Evolutionary conservation across 2,113 vertebrate genomes (phyloP).

Genomic region (Silurus asotus): DNA sequence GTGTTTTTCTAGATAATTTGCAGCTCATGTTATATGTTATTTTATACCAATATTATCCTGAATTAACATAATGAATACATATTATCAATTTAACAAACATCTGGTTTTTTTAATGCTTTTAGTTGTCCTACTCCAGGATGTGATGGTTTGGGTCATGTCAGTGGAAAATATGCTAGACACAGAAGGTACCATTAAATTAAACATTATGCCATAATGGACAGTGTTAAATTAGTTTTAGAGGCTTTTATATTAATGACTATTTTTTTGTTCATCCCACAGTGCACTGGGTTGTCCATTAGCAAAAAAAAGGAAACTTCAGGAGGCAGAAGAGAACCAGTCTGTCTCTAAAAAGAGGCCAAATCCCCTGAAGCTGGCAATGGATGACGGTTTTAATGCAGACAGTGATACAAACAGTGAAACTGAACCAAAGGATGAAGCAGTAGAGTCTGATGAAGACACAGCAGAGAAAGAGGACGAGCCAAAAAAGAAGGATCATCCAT

Average conservation of each 20-base stretch:
- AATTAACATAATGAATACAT: neutral
- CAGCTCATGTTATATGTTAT: neutral
- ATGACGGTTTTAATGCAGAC: conserved; percentile 82
- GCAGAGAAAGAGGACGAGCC: conserved; percentile 55
- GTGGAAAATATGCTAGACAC: conserved; percentile 91
- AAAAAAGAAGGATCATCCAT: conserved; percentile 56
- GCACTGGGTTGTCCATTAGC: conserved; percentile 90
- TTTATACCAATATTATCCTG: neutral
- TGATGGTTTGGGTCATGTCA: conserved; percentile 90
- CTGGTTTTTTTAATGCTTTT: conserved; percentile 48
- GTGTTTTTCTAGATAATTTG: conserved; percentile 59
- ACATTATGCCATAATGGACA: neutral
- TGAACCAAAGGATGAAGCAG: conserved; percentile 78
- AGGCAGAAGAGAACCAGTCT: conserved; percentile 77
- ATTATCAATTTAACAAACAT: neutral
- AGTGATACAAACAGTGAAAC: conserved; percentile 83
- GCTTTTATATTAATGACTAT: neutral
- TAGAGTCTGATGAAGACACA: conserved; percentile 71
- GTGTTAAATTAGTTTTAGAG: neutral
- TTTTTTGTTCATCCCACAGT: conserved; percentile 61
- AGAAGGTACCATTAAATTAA: conserved; percentile 77
- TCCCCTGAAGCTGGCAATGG: conserved; percentile 78
- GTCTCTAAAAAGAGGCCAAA: conserved; percentile 85
- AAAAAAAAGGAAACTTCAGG: conserved; percentile 93
- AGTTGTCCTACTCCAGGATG: conserved; percentile 96